Percentiles rank a stretch among this genome's conserved stretches.
Conservation (phyloP, 2,888 invertebrate genomes). For the Sesia bembeciformis region DNA sequence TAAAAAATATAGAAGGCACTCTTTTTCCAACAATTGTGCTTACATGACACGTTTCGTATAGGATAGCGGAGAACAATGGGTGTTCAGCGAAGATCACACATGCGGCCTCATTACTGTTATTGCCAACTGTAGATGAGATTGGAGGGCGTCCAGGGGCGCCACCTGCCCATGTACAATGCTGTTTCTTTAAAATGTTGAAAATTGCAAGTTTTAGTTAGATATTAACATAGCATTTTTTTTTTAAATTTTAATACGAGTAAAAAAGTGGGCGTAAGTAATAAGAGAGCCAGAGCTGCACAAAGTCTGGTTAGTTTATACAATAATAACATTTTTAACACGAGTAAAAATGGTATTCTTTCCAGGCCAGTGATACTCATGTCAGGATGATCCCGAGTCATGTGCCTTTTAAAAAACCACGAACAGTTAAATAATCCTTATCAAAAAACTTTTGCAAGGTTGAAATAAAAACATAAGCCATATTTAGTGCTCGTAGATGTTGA, state of each 20-base stretch:
- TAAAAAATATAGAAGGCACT: neutral
- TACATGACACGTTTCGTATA: conserved; percentile 48
- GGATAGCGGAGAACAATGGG: conserved; percentile 42
- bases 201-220: neutral
- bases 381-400: too few species aligned
- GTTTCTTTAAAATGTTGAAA: neutral
- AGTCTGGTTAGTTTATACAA: too few species aligned
- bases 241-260: too few species aligned
- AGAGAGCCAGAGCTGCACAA: neutral
- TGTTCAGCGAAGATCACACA: conserved; percentile 48
- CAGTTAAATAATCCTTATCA: too few species aligned
- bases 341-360: too few species aligned
- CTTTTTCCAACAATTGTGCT: conserved; percentile 38
- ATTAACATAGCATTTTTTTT: too few species aligned
- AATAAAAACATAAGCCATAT: too few species aligned
- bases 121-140: conserved; percentile 51
- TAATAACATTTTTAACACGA: too few species aligned
- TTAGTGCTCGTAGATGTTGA: too few species aligned
- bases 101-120: conserved; percentile 39
- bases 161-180: neutral
- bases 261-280: conserved; percentile 4
- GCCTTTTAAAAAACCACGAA: too few species aligned
- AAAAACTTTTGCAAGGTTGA: too few species aligned
- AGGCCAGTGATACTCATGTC: too few species aligned
- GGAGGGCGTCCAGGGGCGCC: conserved; percentile 30